These are phyloP conservation scores for Deilephila elpenor DNA, from an alignment of 2,888 invertebrate genomes.

Conservation along the genomic window DNA sequence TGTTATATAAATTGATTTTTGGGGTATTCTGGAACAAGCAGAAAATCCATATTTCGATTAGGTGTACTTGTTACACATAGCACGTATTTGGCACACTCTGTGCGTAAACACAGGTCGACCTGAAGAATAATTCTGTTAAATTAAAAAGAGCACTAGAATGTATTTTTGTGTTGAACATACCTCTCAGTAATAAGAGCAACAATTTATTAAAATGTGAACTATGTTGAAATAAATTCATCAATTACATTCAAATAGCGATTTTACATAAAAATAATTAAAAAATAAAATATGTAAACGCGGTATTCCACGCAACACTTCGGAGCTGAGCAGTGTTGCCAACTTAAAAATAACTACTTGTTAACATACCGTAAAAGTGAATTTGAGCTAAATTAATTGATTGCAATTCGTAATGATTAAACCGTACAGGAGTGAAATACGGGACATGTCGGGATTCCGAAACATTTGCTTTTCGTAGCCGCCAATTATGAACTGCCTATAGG, in stretches of 20 bases:
- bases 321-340: conserved; percentile 8
- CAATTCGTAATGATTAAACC: conserved; percentile 35
- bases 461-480: conserved; percentile 45
- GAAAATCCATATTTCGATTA: no score
- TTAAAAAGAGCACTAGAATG: no score
- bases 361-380: conserved; percentile 27
- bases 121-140: no score
- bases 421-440: conserved; percentile 30
- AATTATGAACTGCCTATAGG: conserved; percentile 39
- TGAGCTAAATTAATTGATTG: conserved; percentile 31
- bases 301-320: conserved; percentile 13
- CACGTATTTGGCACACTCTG: no score
- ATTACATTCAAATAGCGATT: not conserved
- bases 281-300: not conserved
- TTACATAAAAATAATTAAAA: not conserved
- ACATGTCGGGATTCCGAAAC: conserved; percentile 36
- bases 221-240: not conserved
- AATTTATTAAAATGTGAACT: no score
- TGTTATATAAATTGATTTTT: no score
- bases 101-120: no score
- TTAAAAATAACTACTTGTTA: conserved; percentile 30
- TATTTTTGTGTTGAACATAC: no score
- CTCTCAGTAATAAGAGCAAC: no score
- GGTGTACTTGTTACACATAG: no score
- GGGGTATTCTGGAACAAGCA: no score